Evolutionary conservation across 2,797 vertebrate species (phyloP), one percentile per base, ranked within the genome.

Genomic region (Peromyscus aztecus): DNA sequence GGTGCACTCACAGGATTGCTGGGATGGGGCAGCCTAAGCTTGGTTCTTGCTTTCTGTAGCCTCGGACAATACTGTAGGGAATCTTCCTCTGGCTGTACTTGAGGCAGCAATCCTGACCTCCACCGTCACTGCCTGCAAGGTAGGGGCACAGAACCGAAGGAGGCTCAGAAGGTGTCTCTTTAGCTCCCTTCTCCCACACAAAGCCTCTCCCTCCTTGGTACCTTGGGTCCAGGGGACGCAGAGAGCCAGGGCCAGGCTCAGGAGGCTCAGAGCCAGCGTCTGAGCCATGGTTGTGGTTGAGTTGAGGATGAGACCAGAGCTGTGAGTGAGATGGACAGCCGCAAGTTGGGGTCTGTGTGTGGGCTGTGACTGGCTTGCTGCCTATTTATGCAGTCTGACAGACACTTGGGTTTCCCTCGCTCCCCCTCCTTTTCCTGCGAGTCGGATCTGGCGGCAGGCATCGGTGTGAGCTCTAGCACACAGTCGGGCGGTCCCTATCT

Each of bases 51-150:
- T 97, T 96, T 40, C 14, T 0, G 87, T 98, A 99, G 71, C 94
- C 23, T 43, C 37, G 96, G 80, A 99, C 97, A 0, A 98, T 92
- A 0, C 77, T 4, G 57, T 12, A 0, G 0, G 98, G 98, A 90
- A 99, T 98, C 95, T 93, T 97, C 0, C 0, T 91, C 0, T 83
- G 80, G 0, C 96, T 98, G 0, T 98, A 98, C 24, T 19, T 97
- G 76, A 99, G 97, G 96, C 98, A 99, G 91, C 98, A 99, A 94
- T 99, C 98, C 0, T 98, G 97, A 65, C 97, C 97, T 0, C 98
- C 98, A 91, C 98, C 98, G 12, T 95, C 94, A 0, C 96, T 96
- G 63, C 98, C 98, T 98, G 97, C 23, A 63, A 46, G 46, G 55
- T 37, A 14, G 57, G 83, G 43, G 83, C 61, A 92, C 49, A 84